phyloP scores from a whole-genome alignment of 2,797 vertebrate species.

The Leontopithecus rosalia region DNA sequence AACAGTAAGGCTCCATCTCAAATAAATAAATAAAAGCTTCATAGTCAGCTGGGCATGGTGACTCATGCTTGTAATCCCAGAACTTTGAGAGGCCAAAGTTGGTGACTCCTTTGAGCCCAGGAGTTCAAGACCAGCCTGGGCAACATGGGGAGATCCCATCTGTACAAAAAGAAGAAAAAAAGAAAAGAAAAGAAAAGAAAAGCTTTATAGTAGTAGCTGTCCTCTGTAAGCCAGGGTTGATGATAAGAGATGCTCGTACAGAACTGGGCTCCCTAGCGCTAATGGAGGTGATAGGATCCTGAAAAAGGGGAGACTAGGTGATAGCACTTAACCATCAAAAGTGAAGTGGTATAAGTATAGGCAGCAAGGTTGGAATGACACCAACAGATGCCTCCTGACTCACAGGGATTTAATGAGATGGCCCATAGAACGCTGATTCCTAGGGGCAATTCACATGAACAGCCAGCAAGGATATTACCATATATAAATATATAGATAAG shows the following conservation, averaged over 20 bases:
- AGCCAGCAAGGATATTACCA: not conserved
- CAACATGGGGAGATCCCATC: not conserved
- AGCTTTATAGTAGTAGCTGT: not conserved
- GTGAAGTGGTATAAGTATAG: too few species aligned
- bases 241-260: not conserved
- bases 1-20: too few species aligned
- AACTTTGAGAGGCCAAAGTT: not conserved
- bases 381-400: too few species aligned
- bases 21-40: too few species aligned
- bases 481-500: not conserved
- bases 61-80: not conserved
- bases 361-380: too few species aligned
- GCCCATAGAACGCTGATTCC: too few species aligned
- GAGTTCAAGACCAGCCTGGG: not conserved
- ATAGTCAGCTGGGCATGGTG: not conserved
- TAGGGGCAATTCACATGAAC: not conserved
- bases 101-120: not conserved
- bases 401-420: too few species aligned
- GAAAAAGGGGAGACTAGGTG: not conserved
- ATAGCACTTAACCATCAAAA: too few species aligned
- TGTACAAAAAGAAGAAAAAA: not conserved
- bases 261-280: not conserved
- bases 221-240: not conserved
- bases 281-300: not conserved
- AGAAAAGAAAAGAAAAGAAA: not conserved